Evolutionary conservation across 2,888 invertebrate genomes (phyloP), one percentile per base, ranked within the genome.

Genomic region (Morpho achilles): DNA sequence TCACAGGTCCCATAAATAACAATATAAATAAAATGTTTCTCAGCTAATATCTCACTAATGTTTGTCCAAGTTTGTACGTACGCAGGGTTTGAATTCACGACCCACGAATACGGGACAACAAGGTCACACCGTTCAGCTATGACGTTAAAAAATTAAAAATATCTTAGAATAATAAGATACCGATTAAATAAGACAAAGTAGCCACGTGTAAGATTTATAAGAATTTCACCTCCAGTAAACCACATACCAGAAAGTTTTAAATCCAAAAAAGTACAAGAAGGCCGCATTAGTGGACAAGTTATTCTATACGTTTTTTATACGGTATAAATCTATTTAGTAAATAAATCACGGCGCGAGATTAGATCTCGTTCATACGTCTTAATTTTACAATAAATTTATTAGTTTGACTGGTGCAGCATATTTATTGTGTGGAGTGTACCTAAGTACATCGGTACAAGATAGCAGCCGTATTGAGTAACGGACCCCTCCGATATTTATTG

Each of bases 321-420:
- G 74, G 80, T 80, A 86, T 85, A 88, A 86, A 86, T 87, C 86
- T 84, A 80, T 79, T 80, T 76, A 67, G 67, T 60, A 67, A 73
- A 85, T 89, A 89, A 88, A 89, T 89, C 88, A 80, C 69, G 53
- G 66, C 61, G 61, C 42, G 54, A 84, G 88, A 89, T 89, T 87
- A 89, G 87, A 89, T 89, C 88, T 84, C 74, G 73, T 73, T 75
- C 73, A 76, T 86, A 86, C 79, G 79, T 84, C 87, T 88, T 85
- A 88, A 88, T 88, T 85, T 86, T 82, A 81, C 79, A 77, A 78
- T 81, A 81, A 86, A 87, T 88, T 84, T 86, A 84, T 85, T 77
- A 77, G 77, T 76, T 63, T 63, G 69, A 65, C 59, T 69, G 67
- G 65, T 68, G 70, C 68, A 64, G 59, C 61, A 65, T 69, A 86